phyloP scores from a whole-genome alignment of 2,113 vertebrate species.

The Stictonetta naevosa region DNA sequence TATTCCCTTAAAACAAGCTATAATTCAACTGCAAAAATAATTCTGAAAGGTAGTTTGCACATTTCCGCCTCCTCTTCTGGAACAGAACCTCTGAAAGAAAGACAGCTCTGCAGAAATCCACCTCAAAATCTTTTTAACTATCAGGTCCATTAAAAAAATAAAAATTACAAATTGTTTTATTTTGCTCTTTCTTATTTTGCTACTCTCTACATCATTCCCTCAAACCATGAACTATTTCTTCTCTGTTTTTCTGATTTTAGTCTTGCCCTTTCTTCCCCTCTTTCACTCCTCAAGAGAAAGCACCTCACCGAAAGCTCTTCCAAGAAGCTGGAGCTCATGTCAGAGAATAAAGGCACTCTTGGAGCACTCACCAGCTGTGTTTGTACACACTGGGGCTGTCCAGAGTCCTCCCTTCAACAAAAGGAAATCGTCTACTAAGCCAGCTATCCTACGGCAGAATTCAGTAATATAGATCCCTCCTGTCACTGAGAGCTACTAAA shows the following conservation, averaged over 20 bases:
- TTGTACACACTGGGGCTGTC: background rate
- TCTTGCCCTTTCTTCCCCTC: fast-evolving
- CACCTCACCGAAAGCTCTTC: background rate
- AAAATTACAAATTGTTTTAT: background rate
- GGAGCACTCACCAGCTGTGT: background rate
- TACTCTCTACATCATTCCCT: background rate
- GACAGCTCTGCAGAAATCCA: background rate
- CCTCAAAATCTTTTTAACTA: background rate
- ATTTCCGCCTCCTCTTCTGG: background rate
- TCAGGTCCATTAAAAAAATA: background rate
- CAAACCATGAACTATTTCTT: background rate
- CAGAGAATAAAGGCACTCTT: background rate
- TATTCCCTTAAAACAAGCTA: background rate
- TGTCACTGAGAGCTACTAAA: fast-evolving
- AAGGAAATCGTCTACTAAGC: background rate
- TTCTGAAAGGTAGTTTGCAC: background rate
- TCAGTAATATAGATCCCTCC: background rate
- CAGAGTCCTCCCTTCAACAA: background rate
- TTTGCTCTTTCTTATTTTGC: background rate
- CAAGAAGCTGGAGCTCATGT: background rate
- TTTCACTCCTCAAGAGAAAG: background rate
- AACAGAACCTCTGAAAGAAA: background rate
- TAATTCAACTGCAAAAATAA: background rate
- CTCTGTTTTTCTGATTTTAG: background rate
- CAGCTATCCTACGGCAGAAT: background rate